A percentile compares a stretch with the other conserved stretches of the same genome.
Conservation (phyloP, 2,113 vertebrate species). For the Nothobranchius furzeri region DNA sequence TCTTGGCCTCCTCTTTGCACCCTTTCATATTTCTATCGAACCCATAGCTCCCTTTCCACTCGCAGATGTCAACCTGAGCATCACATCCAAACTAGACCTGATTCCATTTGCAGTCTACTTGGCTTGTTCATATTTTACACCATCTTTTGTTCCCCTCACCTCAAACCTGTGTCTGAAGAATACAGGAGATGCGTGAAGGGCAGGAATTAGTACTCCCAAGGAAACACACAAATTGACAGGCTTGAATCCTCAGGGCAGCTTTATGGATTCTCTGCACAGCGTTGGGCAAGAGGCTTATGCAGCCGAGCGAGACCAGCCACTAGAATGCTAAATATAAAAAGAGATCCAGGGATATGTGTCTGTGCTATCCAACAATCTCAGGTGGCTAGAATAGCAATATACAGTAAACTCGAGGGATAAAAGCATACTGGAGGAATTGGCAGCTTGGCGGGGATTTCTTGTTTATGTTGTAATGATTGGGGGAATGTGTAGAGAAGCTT, state of each 20-base stretch:
- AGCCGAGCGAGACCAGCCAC: conserved; percentile 61
- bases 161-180: conserved; percentile 21
- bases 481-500: neutral
- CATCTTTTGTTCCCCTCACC: neutral
- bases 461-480: conserved; percentile 32
- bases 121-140: neutral
- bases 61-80: neutral
- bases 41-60: conserved; percentile 2
- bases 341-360: conserved; percentile 61
- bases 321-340: conserved; percentile 71
- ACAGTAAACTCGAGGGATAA: conserved; percentile 52
- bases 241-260: conserved; percentile 50
- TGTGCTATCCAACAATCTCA: conserved; percentile 54
- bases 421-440: conserved; percentile 17
- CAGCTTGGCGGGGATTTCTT: conserved; percentile 33
- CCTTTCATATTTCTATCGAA: conserved; percentile 41
- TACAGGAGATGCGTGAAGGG: conserved; percentile 50
- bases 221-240: conserved; percentile 56
- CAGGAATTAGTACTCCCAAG: conserved; percentile 54
- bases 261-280: conserved; percentile 62
- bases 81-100: conserved; percentile 16
- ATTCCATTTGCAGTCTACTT: conserved; percentile 13
- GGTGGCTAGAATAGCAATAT: conserved; percentile 52
- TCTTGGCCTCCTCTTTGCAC: conserved; percentile 13
- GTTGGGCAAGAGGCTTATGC: conserved; percentile 55